phyloP scores from a whole-genome alignment of 2,888 invertebrate species.

The Hyppa rectilinea region DNA sequence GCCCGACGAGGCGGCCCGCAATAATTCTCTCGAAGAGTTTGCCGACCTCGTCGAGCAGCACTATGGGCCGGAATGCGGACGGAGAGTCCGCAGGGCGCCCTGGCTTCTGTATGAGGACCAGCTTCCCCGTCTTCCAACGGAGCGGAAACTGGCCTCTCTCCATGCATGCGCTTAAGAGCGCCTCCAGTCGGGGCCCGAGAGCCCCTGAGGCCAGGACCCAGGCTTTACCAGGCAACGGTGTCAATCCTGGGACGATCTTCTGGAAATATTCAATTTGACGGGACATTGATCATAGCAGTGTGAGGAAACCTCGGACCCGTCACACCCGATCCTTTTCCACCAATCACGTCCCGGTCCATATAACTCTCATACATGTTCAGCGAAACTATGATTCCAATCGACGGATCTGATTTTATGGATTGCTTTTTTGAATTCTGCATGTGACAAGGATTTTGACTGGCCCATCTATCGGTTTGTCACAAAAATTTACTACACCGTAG shows the following conservation, averaged over 20 bases:
- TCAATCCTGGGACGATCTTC: conserved; percentile 68
- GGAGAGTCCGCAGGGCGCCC: too few species aligned
- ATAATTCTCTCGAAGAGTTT: too few species aligned
- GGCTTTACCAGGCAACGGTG: too few species aligned
- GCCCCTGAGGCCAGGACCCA: too few species aligned
- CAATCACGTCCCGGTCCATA: conserved; percentile 69
- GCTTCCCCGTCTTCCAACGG: too few species aligned
- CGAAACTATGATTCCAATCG: conserved; percentile 60
- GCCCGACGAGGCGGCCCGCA: too few species aligned
- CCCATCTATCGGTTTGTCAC: conserved; percentile 32
- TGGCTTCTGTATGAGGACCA: too few species aligned
- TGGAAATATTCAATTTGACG: conserved; percentile 84
- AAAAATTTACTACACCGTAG: not conserved
- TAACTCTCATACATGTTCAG: conserved; percentile 65
- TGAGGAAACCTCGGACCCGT: conserved; percentile 76
- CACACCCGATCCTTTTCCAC: conserved; percentile 74
- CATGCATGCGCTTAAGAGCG: too few species aligned
- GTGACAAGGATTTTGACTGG: conserved; percentile 42
- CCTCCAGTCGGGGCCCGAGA: too few species aligned
- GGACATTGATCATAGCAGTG: conserved; percentile 82
- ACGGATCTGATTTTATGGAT: conserved; percentile 61
- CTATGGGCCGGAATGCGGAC: too few species aligned
- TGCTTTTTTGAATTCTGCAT: conserved; percentile 56
- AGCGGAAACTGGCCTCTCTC: too few species aligned
- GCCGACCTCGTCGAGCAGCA: too few species aligned